phyloP scores from a whole-genome alignment of 2,797 vertebrate species.

The Salmo trutta region DNA sequence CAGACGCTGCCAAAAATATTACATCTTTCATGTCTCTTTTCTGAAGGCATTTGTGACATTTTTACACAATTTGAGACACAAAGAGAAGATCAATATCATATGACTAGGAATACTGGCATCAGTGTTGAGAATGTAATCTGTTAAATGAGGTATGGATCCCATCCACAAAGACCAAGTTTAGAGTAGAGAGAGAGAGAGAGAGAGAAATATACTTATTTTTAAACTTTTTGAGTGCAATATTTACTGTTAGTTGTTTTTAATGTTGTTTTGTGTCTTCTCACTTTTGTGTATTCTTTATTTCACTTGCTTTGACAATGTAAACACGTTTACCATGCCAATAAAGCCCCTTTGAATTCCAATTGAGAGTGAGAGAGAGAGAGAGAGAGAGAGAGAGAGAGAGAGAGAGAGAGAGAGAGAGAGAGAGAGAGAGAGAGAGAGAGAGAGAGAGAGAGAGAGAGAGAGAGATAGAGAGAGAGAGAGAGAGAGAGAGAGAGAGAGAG shows the following conservation, averaged over 20 bases:
- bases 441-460: background rate
- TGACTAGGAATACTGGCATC: constrained; percentile 48
- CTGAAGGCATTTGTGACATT: background rate
- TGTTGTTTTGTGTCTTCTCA: too few relatives aligned
- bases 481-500: constrained; percentile 15
- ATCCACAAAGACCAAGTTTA: constrained; percentile 19
- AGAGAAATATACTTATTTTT: background rate
- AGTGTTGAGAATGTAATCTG: constrained; percentile 32
- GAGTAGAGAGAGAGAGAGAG: constrained; percentile 17
- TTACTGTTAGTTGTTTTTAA: too few relatives aligned
- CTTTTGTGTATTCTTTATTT: too few relatives aligned
- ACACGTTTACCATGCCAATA: too few relatives aligned
- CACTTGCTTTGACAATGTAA: too few relatives aligned
- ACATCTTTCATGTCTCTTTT: constrained; percentile 10
- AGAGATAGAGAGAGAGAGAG: background rate
- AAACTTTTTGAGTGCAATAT: too few relatives aligned
- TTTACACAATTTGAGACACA: background rate
- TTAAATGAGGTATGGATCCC: constrained; percentile 41
- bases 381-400: background rate
- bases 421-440: constrained; percentile 15
- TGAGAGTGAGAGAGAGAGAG: too few relatives aligned
- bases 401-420: background rate
- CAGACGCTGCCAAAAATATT: constrained; percentile 18
- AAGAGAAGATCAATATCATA: constrained; percentile 32
- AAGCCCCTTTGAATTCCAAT: too few relatives aligned